Conservation (phyloP, 2,113 vertebrate species). For the Gasterosteus aculeatus region DNA sequence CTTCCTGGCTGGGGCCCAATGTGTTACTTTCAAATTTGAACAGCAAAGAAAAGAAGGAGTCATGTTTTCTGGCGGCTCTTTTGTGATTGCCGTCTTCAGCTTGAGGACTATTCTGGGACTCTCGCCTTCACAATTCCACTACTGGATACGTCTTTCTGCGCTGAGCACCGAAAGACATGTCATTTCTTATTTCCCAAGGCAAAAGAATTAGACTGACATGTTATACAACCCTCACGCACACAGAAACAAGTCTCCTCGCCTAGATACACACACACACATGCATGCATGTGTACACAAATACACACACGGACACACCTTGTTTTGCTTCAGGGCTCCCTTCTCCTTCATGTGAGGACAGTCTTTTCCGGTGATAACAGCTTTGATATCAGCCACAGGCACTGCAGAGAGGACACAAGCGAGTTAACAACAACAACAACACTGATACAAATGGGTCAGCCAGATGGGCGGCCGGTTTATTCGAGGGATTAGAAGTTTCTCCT, state of each 20-base stretch:
- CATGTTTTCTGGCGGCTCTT: neutral
- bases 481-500: conserved; percentile 43
- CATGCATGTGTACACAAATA: conserved; percentile 6
- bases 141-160: conserved; percentile 6
- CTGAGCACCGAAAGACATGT: conserved; percentile 27
- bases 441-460: conserved; percentile 41
- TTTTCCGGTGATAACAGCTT: conserved; percentile 98
- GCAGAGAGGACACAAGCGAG: conserved; percentile 60
- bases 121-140: neutral
- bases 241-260: conserved; percentile 29
- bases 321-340: conserved; percentile 99
- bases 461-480: conserved; percentile 15
- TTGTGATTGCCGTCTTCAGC: neutral
- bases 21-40: conserved; percentile 29
- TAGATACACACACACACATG: conserved; percentile 30
- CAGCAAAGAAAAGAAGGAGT: conserved; percentile 19
- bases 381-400: conserved; percentile 99
- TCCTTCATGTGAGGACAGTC: conserved; percentile 99
- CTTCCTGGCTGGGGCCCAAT: conserved; percentile 16
- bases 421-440: conserved; percentile 47
- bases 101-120: conserved; percentile 18
- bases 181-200: conserved; percentile 60
- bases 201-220: conserved; percentile 62
- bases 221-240: conserved; percentile 57
- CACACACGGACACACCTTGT: conserved; percentile 86